Percentiles rank a stretch among this genome's conserved stretches.
These are phyloP conservation scores for Solea senegalensis DNA, from an alignment of 2,113 vertebrate species.

Conservation along the genomic window DNA sequence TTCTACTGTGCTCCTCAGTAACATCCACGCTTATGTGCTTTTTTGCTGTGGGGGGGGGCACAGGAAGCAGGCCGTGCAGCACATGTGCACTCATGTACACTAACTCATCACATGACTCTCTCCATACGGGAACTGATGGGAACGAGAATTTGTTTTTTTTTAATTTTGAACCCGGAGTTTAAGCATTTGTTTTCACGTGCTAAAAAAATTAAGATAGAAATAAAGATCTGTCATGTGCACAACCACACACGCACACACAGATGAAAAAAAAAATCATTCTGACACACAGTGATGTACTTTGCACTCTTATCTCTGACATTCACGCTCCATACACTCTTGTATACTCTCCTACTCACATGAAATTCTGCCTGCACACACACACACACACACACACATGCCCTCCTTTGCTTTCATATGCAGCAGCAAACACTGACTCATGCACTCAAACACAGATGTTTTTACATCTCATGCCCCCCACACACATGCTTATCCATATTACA, in stretches of 20 bases:
- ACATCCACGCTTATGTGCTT: conserved; percentile 13
- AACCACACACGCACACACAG: not conserved
- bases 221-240: not conserved
- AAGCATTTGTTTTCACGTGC: not conserved
- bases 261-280: conserved; percentile 29
- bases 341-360: conserved; percentile 33
- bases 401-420: conserved; percentile 35
- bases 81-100: no score
- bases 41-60: conserved; percentile 7
- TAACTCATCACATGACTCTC: no score
- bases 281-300: conserved; percentile 21
- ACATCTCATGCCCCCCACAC: conserved; percentile 36
- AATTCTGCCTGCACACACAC: conserved; percentile 25
- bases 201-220: no score
- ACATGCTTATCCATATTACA: conserved; percentile 60
- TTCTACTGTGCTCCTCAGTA: conserved; percentile 10
- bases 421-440: conserved; percentile 60
- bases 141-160: not conserved
- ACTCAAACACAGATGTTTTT: conserved; percentile 62
- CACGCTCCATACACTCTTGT: conserved; percentile 6
- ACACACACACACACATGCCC: conserved; percentile 10
- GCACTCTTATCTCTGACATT: conserved; percentile 10
- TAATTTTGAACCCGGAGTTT: not conserved
- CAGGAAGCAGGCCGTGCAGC: no score
- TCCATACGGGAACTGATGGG: not conserved